Evolutionary conservation across 2,113 vertebrate species (phyloP), one percentile per base, ranked within the genome.

Genomic region (Speoplatyrhinus poulsoni): DNA sequence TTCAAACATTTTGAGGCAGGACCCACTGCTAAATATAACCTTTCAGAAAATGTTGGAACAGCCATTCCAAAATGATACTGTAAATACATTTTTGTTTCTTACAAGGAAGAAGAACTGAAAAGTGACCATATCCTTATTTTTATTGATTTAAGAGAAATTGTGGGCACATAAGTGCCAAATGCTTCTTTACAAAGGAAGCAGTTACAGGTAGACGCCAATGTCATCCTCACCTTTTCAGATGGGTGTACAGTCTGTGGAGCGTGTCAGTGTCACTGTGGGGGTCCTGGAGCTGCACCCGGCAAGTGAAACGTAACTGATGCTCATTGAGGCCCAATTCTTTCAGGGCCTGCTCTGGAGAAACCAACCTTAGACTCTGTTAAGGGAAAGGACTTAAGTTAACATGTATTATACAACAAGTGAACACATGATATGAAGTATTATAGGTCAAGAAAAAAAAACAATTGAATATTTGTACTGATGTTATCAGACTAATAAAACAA

Each of bases 221-320:
- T 17, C 9, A 17, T 56, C 54, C 79, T 73, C 0, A 95, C 97
- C 94, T 95, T 71, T 95, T 98, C 26, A 99, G 94, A 70, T 99
- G 96, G 70, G 92, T 94, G 72, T 96, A 98, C 53, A 99, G 92
- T 0, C 94, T 86, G 17, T 92, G 70, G 10, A 93, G 95, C 0
- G 93, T 96, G 84, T 98, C 96, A 0, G 94, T 74, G 69, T 99
- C 97, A 2, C 95, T 98, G 80, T 96, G 94, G 0, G 95, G 82
- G 67, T 98, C 96, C 9, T 96, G 96, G 3, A 98, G 93, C 85
- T 96, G 96, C 55, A 99, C 94, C 0, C 96, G 94, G 85, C 96
- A 99, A 56, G 97, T 99, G 88, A 98, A 99, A 15, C 96, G 94
- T 71, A 99, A 73, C 90, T 99, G 97, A 60, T 99, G 97, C 26